These are phyloP conservation scores for Palythoa grandiflora DNA, from an alignment of 92 coral and sea anemone genomes.

Conservation along the genomic window DNA sequence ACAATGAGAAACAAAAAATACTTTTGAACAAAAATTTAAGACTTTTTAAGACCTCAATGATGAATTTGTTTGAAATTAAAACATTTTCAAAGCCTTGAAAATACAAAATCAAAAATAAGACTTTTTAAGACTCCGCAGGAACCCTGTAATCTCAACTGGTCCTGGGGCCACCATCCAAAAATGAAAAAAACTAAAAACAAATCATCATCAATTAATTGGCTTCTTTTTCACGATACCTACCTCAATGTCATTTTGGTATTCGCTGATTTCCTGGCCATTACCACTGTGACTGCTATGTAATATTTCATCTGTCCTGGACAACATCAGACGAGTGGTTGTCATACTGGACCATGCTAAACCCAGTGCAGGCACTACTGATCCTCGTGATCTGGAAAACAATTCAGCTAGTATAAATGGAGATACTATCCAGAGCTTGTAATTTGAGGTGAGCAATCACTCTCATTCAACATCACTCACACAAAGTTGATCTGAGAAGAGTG, in stretches of 20 bases:
- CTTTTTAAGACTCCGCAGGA: too few species aligned
- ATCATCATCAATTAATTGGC: neutral
- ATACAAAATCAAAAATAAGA: too few species aligned
- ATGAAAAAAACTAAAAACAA: neutral
- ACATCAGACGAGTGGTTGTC: slow-evolving; percentile 83
- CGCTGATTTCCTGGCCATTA: slow-evolving; percentile 11
- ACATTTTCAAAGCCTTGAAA: too few species aligned
- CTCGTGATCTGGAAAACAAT: slow-evolving; percentile 24
- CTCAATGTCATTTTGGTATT: neutral
- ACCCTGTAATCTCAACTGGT: too few species aligned
- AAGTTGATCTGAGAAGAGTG: too few species aligned
- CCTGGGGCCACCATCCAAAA: neutral
- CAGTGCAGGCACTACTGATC: slow-evolving; percentile 83
- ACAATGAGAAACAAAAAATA: too few species aligned
- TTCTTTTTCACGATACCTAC: neutral
- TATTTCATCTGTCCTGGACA: slow-evolving; percentile 77
- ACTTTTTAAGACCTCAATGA: too few species aligned
- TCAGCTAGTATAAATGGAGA: neutral
- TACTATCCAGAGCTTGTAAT: too few species aligned
- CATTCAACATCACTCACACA: too few species aligned
- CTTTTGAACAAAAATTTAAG: too few species aligned
- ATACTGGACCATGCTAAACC: slow-evolving; percentile 97
- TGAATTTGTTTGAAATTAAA: too few species aligned
- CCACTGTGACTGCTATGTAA: slow-evolving; percentile 20
- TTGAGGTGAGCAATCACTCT: too few species aligned